phyloP scores from a whole-genome alignment of 2,888 invertebrate genomes.

The Epinotia brunnichana region DNA sequence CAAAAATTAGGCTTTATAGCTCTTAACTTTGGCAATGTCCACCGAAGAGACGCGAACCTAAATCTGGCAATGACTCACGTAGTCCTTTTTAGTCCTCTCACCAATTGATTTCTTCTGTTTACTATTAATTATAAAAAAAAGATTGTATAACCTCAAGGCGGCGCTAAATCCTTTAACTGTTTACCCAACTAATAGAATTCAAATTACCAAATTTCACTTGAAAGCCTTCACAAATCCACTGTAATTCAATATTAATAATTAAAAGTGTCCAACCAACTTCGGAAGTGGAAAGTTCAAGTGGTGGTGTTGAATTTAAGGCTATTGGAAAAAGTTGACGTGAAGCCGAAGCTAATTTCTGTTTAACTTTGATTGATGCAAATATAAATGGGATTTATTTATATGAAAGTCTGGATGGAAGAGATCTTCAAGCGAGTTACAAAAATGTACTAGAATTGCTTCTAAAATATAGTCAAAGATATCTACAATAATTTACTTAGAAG shows the following conservation, averaged over 20 bases:
- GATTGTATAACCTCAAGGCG: background rate
- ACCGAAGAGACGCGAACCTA: too few species aligned
- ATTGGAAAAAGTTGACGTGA: slow-evolving; percentile 49
- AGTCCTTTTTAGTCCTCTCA: too few species aligned
- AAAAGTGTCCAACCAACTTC: slow-evolving; percentile 49
- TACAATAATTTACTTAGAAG: too few species aligned
- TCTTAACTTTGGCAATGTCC: too few species aligned
- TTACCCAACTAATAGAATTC: slow-evolving; percentile 42
- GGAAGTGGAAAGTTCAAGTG: slow-evolving; percentile 47
- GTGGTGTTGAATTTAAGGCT: slow-evolving; percentile 48
- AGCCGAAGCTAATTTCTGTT: slow-evolving; percentile 44
- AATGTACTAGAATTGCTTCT: too few species aligned
- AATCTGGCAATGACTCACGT: too few species aligned
- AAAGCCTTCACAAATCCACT: slow-evolving; percentile 46
- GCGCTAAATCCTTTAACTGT: slow-evolving; percentile 32
- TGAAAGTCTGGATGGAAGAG: slow-evolving; percentile 8
- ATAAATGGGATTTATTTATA: slow-evolving; percentile 39
- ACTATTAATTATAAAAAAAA: background rate
- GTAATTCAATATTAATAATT: slow-evolving; percentile 53
- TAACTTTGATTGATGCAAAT: slow-evolving; percentile 47
- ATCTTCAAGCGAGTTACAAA: too few species aligned
- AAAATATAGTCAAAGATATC: too few species aligned
- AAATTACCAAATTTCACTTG: slow-evolving; percentile 41
- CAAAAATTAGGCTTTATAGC: too few species aligned
- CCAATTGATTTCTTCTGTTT: background rate